Evolutionary conservation across 2,113 vertebrate genomes (phyloP), one percentile per base, ranked within the genome.

Genomic region (Reinhardtius hippoglossoides): DNA sequence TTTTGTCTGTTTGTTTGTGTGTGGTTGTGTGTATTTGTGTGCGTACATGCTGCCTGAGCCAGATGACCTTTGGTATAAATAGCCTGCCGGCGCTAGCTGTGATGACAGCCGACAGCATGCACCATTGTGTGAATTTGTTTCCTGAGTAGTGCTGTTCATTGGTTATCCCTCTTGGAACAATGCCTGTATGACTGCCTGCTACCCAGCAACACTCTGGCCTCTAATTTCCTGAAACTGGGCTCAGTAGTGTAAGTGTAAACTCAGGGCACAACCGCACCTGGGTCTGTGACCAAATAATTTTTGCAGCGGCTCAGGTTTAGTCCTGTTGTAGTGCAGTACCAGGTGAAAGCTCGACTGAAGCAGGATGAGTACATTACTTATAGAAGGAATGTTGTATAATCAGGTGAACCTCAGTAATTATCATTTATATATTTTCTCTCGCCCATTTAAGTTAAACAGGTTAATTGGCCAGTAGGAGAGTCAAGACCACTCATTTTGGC

Each of bases 1-100:
- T 78, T 70, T 78, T 81, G 80, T 88, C 66, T 86, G 48, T 87
- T 86, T 87, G 71, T 81, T 73, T 87, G 75, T 89, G 68, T 82
- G 79, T 67, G 82, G 57, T 70, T 88, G 62, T 78, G 79, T 76
- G 78, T 87, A 64, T 85, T 42, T 85, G 67, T 89, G 72, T 87
- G 88, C 87, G 78, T 82, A 83, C 69, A 79, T 82, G 78, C 86
- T 87, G 89, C 81, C 87, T 88, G 81, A 86, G 86, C 84, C 66
- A 82, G 81, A 87, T 92, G 90, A 93, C 91, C 91, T 87, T 90
- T 86, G 90, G 89, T 95, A 94, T 94, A 93, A 95, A 94, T 95
- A 95, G 93, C 83, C 84, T 84, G 81, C 85, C 73, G 69, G 89
- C 76, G 50, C 87, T 87, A 78, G 83, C 85, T 86, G 82, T 93